Conservation (phyloP, 35 echinoderm and acorn worm species). For the Chiridota heheva region DNA sequence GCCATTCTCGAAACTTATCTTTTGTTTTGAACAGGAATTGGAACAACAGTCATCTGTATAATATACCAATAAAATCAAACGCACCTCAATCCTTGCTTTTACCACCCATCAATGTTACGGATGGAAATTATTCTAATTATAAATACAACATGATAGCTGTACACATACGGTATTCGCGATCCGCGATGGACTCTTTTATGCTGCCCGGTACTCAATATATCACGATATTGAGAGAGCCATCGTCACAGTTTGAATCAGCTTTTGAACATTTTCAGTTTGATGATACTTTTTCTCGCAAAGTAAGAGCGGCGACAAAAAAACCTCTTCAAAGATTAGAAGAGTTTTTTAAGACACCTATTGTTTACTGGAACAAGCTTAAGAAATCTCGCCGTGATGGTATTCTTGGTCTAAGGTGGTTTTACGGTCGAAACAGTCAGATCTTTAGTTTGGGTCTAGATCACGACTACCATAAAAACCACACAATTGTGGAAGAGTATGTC, state of each 20-base stretch:
- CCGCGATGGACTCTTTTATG: constrained; percentile 60
- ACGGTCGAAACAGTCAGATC: constrained; percentile 38
- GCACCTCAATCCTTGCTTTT: constrained; percentile 16
- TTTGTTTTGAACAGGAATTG: constrained; percentile 66
- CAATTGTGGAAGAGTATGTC: constrained; percentile 27
- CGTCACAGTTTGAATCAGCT: constrained; percentile 85
- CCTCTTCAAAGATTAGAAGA: constrained; percentile 30
- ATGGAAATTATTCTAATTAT: background rate
- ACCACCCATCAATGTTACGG: constrained; percentile 12
- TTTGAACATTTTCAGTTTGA: constrained; percentile 62
- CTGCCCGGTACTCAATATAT: constrained; percentile 69
- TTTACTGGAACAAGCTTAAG: constrained; percentile 3
- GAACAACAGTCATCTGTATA: constrained; percentile 50
- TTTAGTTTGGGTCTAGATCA: constrained; percentile 27
- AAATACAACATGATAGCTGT: constrained; percentile 75
- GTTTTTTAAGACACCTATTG: constrained; percentile 19
- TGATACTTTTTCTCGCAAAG: constrained; percentile 28
- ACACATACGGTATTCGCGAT: constrained; percentile 58
- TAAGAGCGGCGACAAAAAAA: background rate
- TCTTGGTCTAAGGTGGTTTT: background rate
- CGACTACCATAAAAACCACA: constrained; percentile 2
- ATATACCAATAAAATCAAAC: constrained; percentile 1
- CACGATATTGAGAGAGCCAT: constrained; percentile 83
- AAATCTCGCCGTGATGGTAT: background rate
- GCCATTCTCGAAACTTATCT: constrained; percentile 44